phyloP scores from a whole-genome alignment of 2,113 vertebrate genomes.

The Manacus vitellinus region DNA sequence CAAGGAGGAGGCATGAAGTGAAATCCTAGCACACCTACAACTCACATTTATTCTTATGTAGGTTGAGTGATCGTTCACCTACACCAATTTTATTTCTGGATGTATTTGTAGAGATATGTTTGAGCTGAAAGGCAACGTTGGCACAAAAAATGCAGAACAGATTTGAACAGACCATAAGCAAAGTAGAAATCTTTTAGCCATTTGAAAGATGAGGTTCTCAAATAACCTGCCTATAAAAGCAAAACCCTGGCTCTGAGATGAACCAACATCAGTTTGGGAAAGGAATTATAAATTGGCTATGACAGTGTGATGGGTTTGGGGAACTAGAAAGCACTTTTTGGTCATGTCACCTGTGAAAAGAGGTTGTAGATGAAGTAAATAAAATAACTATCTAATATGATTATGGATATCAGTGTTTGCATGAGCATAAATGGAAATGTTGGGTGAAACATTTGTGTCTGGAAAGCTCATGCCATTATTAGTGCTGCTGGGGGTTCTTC shows the following conservation, averaged over 20 bases:
- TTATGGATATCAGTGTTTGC: neutral
- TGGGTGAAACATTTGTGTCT: neutral
- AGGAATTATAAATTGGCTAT: neutral
- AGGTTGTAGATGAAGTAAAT: neutral
- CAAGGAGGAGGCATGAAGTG: neutral
- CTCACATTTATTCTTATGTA: neutral
- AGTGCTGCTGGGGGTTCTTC: neutral
- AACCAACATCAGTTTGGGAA: neutral
- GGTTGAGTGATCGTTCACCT: neutral
- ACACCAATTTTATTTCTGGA: neutral
- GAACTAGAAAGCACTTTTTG: neutral
- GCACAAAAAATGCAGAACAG: neutral
- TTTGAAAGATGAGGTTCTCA: neutral
- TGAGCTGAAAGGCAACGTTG: neutral
- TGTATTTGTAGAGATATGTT: neutral
- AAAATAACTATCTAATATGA: accelerated
- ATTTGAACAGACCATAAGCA: neutral
- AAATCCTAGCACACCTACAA: neutral
- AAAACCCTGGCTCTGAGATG: neutral
- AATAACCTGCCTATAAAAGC: neutral
- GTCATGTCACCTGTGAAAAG: neutral
- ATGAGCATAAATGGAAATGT: neutral
- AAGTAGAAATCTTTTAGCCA: neutral
- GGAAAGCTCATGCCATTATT: neutral
- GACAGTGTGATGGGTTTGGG: neutral